Evolutionary conservation across 2,113 vertebrate genomes (phyloP), one percentile per base, ranked within the genome.

Genomic region (Chloropsis hardwickii): DNA sequence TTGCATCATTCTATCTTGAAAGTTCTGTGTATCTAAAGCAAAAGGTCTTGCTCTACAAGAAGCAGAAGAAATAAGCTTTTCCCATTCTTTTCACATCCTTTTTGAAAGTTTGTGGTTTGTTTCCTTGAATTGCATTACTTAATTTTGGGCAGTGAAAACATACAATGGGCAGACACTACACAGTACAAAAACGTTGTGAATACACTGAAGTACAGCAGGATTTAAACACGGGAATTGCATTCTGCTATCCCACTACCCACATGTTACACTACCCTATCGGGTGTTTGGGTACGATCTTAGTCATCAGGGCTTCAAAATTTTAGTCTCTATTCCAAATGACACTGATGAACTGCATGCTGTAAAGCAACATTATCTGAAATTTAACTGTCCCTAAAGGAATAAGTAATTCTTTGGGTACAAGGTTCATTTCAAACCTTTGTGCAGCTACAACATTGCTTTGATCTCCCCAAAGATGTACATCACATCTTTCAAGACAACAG

Each of bases 151-250:
- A 73, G 29, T 11, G 21, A 27, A 73, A 92, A 83, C 20, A 29
- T 18, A 28, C 7, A 66, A 40, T 4, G 69, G 9, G 13, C 20
- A 73, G 56, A 29, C 15, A 81, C 11, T 0, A 0, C 9, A 58
- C 33, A 89, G 37, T 6, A 67, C 5, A 45, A 50, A 72, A 79
- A 39, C 0, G 0, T 3, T 65, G 35, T n/a, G 14, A 82, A 80
- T 35, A 24, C 7, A 35, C 45, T 40, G 2, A 39, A 81, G 45
- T 42, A 70, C 71, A 81, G 61, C 12, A 85, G 40, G 21, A 92
- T 53, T 86, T 65, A 76, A 93, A 82, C 9, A 74, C 0, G 2
- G 31, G 23, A 87, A 61, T 6, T 65, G 5, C 25, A 57, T 69
- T 86, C 54, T 58, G 29, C 67, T 73, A 2, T 42, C n/a, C 58